Base-by-base conservation (phyloP, 2,113 vertebrate species). In the Chaetodon auriga region DNA sequence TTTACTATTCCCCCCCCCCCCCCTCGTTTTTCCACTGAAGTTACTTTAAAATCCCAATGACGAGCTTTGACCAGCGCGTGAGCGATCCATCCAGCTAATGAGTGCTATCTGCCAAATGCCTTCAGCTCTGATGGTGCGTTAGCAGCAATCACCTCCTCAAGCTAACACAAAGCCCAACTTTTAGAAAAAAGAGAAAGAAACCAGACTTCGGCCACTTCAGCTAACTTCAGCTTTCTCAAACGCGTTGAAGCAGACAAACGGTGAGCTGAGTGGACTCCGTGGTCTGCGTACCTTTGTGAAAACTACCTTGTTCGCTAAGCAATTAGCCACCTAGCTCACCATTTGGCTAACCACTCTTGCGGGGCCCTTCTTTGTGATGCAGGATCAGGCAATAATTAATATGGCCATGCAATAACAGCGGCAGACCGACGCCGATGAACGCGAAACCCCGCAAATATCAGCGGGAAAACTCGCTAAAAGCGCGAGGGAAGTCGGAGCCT, bases 351-450 rank as follows among this genome's bases (percentile, higher is more conserved):
- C 69, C 86, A 91, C 62, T 89, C 48, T 81, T 90, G 80, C 80
- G 82, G 92, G 91, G 90, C 89, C 91, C 89, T 82, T 85, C 92
- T 94, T 95, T 95, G 94, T 95, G 93, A 95, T 94, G 91, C 82
- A 65, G 86, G 89, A 92, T 92, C 90, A 81, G 77, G 80, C 90
- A 93, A 93, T 94, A 92, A 93, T 94, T 92, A 92, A 94, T 93
- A 90, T 80, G 86, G 83, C 83, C 86, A 87, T 65, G 77, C 66
- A 90, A 90, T 86, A 90, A 89, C 53, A 77, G 80, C 76, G 66
- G 68, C 77, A 51, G 15, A 64, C 73, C 55, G 41, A 61, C 45
- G 41, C 73, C 6, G 23, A 49, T 46, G 3, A 3, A 41, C 25
- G 11, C 11, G 9, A n/a, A 68, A 61, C 21, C 15, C 45, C 1